Base-by-base conservation (phyloP, 2,888 invertebrate genomes). In the Cetonia aurata region DNA sequence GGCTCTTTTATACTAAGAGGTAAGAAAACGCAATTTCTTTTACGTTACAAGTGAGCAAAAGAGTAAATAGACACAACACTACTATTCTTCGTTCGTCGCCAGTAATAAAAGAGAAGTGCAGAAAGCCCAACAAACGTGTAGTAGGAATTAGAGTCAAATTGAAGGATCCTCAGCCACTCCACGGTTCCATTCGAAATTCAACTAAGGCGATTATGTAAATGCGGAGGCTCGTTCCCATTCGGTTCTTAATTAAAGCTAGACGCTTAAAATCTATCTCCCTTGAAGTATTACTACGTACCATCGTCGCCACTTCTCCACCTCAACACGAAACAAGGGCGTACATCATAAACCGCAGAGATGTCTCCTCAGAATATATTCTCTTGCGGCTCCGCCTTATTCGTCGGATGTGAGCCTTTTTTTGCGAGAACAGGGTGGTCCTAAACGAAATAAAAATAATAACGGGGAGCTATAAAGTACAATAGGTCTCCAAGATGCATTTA, bases 161-260 rank as follows among this genome's bases (percentile, higher is more conserved):
- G 69, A 67, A 67, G 72, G 37, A 50, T 48, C 71, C 65, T 8
- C 41, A 6, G n/a, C 57, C 42, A 41, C 69, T 56, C 66, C 46
- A 60, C 37, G 37, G 15, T 19, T 15, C 19, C 72, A 69, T 71
- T 69, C 72, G 60, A 74, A 74, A 74, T 75, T 74, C 65, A 71
- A 72, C 73, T 73, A 74, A 74, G 70, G 67, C 75, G 76, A 77
- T 77, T 76, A 77, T 77, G 77, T 74, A 77, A 77, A 77, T 77
- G 67, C 59, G 41, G 69, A 57, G 25, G 67, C 72, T 72, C 70
- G 71, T 70, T 71, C 71, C 70, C 70, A 75, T 75, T 75, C 73
- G 72, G 72, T 74, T 76, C 76, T 76, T 77, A 77, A 77, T 77
- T 77, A 77, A 77, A 77, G 72, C 74, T 74, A 74, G 74, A 74